Base-by-base conservation (phyloP, 2,797 vertebrate genomes). In the Taenioides sp. region DNA sequence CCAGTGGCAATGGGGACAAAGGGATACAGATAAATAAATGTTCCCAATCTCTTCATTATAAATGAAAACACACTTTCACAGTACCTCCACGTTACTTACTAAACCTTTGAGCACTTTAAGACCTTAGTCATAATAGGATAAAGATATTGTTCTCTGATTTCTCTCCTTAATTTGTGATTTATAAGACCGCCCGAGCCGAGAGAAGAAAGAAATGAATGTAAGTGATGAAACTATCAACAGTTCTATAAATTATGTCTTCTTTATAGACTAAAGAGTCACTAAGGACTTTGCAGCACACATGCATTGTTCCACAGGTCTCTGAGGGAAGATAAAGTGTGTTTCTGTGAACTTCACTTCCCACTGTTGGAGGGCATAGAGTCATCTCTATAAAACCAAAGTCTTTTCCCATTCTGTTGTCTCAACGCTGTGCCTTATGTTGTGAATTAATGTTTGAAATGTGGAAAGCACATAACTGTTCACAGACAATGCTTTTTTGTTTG, bases 401-500 rank as follows among this genome's bases (percentile, higher is more conserved):
- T 31, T n/a, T 67, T 57, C 7, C n/a, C 28, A 37, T 57, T 68
- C 31, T 68, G 52, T 68, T 68, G 31, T 57, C 50, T 68, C 52
- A 68, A 52, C 28, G 7, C n/a, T 18, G 27, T 23, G 52, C 50
- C 31, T 55, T 57, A 40, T 68, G 66, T 40, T 68, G 28, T 57
- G n/a, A 57, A 57, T 67, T 55, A 57, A 67, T 67, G 50, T 55
- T 12, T 65, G 18, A 31, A 34, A 34, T 54, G 28, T 67, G 49
- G 49, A 66, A 54, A 22, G 50, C 52, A 20, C n/a, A 14, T 57
- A 68, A 68, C 54, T 37, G 54, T 40, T 68, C 52, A 68, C 66
- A 68, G 66, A 68, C 66, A 68, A 68, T 40, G 66, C 66, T 31
- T 52, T 66, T 76, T 72, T 63, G 64, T 72, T 76, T 71, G 70